Base-by-base conservation (phyloP, 2,888 invertebrate genomes). In the Peribatodes rhomboidaria region DNA sequence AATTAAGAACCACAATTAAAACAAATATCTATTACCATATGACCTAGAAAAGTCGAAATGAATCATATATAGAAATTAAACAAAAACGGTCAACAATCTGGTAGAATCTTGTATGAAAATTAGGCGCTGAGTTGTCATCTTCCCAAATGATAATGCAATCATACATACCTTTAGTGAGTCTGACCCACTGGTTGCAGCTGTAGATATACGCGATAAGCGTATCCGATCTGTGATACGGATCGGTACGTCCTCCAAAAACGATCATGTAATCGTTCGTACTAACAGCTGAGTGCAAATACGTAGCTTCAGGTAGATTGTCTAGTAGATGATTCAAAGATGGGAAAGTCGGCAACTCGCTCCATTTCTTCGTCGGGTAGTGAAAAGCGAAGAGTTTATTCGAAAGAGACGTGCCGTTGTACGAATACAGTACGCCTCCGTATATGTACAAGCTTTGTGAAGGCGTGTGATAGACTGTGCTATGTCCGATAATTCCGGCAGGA, bases 201-300 rank as follows among this genome's bases (percentile, higher is more conserved):
- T 98, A 98, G 9, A 97, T 95, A 81, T 98, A 98, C 0, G 98
- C 97, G 58, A 97, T 95, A 0, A 98, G 91, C 0, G 96, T 95
- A 80, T 97, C 97, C 0, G 95, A 95, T 62, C 96, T 94, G 52
- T 87, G 86, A 78, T 96, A 95, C 0, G 97, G 96, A 73, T 95
- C 94, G 8, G 97, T 96, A 61, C 96, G 94, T 3, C 99, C 99
- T 0, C 98, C 98, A 79, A 98, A 96, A 37, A 99, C 94, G 22
- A 98, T 94, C 98, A 99, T 98, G 80, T 97, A 98, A 56, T 97
- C 96, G 65, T 97, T 96, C 0, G 98, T 97, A 0, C 96, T 97
- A 0, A 98, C 96, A 0, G 98, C 98, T 0, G 98, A 96, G 87
- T 98, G 98, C 65, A 98, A 95, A 81, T 97, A 98, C 56, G 98